Conservation (phyloP, 2,113 vertebrate species). For the Xiphias gladius region DNA sequence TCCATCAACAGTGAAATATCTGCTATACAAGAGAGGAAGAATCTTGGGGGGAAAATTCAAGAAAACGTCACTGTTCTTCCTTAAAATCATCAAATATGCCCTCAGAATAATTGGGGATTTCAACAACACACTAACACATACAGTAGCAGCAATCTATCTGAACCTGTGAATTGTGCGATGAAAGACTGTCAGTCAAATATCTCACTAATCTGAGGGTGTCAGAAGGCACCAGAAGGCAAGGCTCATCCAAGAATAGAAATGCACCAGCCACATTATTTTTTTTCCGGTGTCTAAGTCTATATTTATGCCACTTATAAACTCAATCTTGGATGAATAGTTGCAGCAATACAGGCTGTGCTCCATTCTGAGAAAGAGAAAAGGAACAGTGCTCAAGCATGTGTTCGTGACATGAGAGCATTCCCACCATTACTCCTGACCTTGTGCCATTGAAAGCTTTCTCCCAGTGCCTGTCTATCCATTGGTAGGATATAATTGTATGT, state of each 20-base stretch:
- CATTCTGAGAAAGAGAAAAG: slow-evolving; percentile 12
- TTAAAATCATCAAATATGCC: slow-evolving; percentile 13
- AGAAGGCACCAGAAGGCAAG: slow-evolving; percentile 2
- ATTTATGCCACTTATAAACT: slow-evolving; percentile 14
- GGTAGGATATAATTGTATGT: slow-evolving; percentile 73
- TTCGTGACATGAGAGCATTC: slow-evolving; percentile 53
- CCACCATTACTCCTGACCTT: slow-evolving; percentile 45
- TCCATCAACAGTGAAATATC: background rate
- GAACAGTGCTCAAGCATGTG: background rate
- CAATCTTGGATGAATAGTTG: slow-evolving; percentile 14
- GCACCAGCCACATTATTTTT: slow-evolving; percentile 8
- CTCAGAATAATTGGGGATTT: background rate
- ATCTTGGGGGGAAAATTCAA: background rate
- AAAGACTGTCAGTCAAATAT: slow-evolving; percentile 12
- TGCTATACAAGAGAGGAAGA: background rate
- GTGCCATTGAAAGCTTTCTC: slow-evolving; percentile 42
- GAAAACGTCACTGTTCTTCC: background rate
- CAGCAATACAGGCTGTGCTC: background rate
- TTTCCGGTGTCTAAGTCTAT: background rate
- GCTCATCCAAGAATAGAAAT: slow-evolving; percentile 13
- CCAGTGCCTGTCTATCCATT: slow-evolving; percentile 41
- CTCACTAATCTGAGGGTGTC: slow-evolving; percentile 27
- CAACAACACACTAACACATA: background rate
- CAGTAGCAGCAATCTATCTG: background rate
- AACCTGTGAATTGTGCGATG: background rate